A percentile compares a stretch with the other conserved stretches of the same genome.
These are phyloP conservation scores for Osmerus eperlanus DNA, from an alignment of 2,113 vertebrate genomes.

Conservation along the genomic window DNA sequence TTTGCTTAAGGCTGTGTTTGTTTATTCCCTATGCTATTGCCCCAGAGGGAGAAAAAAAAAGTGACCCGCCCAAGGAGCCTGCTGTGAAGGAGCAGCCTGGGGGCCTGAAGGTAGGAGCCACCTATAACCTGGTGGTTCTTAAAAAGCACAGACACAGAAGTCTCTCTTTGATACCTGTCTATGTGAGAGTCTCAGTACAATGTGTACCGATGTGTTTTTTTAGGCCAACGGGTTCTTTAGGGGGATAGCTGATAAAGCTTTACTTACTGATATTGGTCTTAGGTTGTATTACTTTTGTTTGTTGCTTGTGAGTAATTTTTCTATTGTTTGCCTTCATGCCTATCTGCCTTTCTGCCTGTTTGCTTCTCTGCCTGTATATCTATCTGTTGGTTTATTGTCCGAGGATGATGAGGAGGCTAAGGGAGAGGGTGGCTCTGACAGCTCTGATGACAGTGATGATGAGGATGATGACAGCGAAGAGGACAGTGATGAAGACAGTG, in stretches of 20 bases:
- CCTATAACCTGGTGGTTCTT: constrained; percentile 34
- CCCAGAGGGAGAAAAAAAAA: constrained; percentile 52
- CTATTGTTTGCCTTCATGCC: not conserved
- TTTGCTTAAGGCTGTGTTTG: no score
- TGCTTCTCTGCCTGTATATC: not conserved
- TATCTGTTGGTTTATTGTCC: not conserved
- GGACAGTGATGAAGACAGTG: constrained; percentile 52
- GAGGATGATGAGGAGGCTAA: constrained; percentile 46
- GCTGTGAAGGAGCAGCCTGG: constrained; percentile 47
- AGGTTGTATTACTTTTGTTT: no score
- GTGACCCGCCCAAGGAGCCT: constrained; percentile 34
- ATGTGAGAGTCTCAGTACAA: constrained; percentile 44
- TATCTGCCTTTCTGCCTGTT: constrained; percentile 6
- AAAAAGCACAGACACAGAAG: constrained; percentile 51
- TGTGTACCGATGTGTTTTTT: not conserved
- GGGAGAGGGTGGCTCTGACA: constrained; percentile 45
- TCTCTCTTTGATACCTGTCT: constrained; percentile 58
- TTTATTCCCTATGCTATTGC: constrained; percentile 2
- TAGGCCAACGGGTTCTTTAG: no score
- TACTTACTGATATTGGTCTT: no score
- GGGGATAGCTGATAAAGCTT: no score
- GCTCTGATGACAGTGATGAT: constrained; percentile 58
- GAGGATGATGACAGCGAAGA: constrained; percentile 45
- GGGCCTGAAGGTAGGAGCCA: constrained; percentile 56
- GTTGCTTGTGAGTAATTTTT: not conserved